Percentiles rank a stretch among this genome's conserved stretches.
Conservation (phyloP, 2,797 vertebrate species). For the Poeciliopsis paucimaculata region DNA sequence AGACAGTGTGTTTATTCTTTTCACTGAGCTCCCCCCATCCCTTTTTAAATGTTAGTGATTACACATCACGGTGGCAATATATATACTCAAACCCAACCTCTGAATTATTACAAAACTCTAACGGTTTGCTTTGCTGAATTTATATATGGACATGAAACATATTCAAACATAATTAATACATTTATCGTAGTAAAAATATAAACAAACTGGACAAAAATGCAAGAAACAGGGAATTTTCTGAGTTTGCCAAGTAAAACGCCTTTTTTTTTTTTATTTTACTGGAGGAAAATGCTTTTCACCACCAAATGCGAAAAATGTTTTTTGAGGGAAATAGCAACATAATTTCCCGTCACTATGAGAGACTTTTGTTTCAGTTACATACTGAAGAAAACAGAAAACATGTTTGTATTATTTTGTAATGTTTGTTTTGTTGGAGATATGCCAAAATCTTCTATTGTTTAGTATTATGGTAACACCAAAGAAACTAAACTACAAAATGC, state of each 20-base stretch:
- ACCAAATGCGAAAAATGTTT: not conserved
- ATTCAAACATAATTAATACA: not conserved
- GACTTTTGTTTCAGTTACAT: not conserved
- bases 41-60: constrained; percentile 63
- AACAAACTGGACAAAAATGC: not conserved
- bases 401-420: not conserved
- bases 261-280: not conserved
- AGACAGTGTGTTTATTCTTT: constrained; percentile 65
- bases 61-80: constrained; percentile 24
- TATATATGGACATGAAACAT: not conserved
- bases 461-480: not conserved
- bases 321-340: not conserved
- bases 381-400: not conserved
- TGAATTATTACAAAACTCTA: constrained; percentile 16
- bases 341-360: not conserved
- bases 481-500: not conserved
- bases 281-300: not conserved
- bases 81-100: constrained; percentile 33
- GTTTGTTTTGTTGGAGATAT: not conserved
- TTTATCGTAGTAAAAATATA: not conserved
- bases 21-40: constrained; percentile 53
- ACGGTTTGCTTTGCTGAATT: not conserved
- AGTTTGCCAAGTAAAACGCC: not conserved
- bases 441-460: not conserved
- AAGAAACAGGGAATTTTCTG: not conserved